Evolutionary conservation across 1,140 invertebrate genomes (phyloP), one percentile per base, ranked within the genome.

Genomic region (Pseudomyrmex sp.): DNA sequence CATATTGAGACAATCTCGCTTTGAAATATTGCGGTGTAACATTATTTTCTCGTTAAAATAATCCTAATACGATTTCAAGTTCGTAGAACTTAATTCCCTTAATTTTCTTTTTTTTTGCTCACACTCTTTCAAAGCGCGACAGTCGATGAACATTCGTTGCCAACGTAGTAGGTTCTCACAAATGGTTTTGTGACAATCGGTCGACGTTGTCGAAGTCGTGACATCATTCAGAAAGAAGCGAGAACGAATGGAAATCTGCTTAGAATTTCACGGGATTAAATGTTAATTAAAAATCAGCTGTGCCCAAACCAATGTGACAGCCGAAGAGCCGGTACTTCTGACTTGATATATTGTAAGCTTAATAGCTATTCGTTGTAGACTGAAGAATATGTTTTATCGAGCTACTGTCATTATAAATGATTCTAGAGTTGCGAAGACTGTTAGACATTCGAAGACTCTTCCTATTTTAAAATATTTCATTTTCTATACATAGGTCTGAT

Each of bases 371-470:
- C 10, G 75, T 73, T 23, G 12, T 18, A 80, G 7, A 70, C 18
- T 26, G 8, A 18, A 65, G 62, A n/a, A 23, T 79, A 15, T 18
- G 35, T 50, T 80, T 20, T 23, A 61, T 59, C 15, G 48, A n/a
- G n/a, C 10, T 26, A 50, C 10, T 20, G 35, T n/a, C 63, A 23
- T 79, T 69, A 79, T 26, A 69, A 79, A 79, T 79, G 35, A 5
- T 52, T 48, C 18, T 13, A 20, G 35, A 68, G 35, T 56, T 5
- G 2, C 13, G 20, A 69, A 46, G 18, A 52, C 54, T 26, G 44
- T 80, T 35, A 44, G 56, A 70, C 20, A 61, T 50, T 79, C 5
- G 69, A 70, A 59, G 20, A 56, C 12, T 35, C 5, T 44, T 26
- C 10, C 2, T 52, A 63, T 26, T 8, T 23, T n/a, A 20, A 46